phyloP scores from a whole-genome alignment of 2,888 invertebrate species.

The Tryphoninae sp. region DNA sequence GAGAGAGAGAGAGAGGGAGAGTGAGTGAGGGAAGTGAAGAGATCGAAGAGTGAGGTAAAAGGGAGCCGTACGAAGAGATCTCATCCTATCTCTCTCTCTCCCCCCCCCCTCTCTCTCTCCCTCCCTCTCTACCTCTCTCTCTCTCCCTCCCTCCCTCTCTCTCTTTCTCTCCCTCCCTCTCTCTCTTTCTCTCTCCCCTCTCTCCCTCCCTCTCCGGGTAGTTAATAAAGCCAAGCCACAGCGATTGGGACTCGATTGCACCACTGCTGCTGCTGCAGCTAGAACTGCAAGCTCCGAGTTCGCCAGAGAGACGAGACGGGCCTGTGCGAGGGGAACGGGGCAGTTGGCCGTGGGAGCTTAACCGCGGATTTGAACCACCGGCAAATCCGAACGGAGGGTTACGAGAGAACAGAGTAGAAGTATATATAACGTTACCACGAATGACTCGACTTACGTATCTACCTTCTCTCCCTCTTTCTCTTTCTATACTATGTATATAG shows the following conservation, averaged over 20 bases:
- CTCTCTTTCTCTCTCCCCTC: slow-evolving; percentile 7
- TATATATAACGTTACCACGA: slow-evolving; percentile 24
- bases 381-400: slow-evolving; percentile 56
- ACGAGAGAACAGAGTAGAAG: slow-evolving; percentile 41
- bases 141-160: background rate
- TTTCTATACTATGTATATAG: background rate
- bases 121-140: slow-evolving; percentile 12
- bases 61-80: background rate
- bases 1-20: slow-evolving; percentile 19
- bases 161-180: slow-evolving; percentile 6
- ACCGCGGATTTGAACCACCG: slow-evolving; percentile 61
- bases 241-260: slow-evolving; percentile 60
- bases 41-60: slow-evolving; percentile 37
- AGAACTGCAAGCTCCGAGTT: slow-evolving; percentile 49
- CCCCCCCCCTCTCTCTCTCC: slow-evolving; percentile 9
- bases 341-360: slow-evolving; percentile 56
- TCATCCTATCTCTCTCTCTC: slow-evolving; percentile 15
- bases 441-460: slow-evolving; percentile 48
- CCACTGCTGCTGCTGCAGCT: slow-evolving; percentile 35
- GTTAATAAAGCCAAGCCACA: slow-evolving; percentile 62
- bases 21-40: slow-evolving; percentile 28
- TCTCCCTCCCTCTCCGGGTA: slow-evolving; percentile 21
- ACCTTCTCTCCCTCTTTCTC: background rate
- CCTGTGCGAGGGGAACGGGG: background rate
- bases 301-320: slow-evolving; percentile 35